These are phyloP conservation scores for Ia io DNA, from an alignment of 2,113 vertebrate species.

Conservation along the genomic window DNA sequence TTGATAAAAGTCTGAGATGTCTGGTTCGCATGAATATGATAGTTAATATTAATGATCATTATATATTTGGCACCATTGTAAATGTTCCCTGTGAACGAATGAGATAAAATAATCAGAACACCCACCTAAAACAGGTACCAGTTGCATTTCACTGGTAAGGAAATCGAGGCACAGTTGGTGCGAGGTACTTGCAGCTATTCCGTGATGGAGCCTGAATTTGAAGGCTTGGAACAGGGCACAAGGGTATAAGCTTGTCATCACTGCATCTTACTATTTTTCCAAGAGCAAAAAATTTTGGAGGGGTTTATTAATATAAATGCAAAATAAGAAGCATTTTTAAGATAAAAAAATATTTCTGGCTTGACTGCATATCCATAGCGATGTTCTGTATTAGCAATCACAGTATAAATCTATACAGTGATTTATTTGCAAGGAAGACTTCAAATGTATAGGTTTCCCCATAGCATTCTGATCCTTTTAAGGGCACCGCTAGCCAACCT, in stretches of 20 bases:
- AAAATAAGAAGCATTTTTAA: constrained; percentile 37
- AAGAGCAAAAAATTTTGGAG: background rate
- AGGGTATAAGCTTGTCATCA: background rate
- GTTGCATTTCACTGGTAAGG: background rate
- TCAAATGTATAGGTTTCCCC: constrained; percentile 4
- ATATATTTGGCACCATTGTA: background rate
- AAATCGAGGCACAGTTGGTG: background rate
- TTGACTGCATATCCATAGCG: background rate
- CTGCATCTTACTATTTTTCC: background rate
- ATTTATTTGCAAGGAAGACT: constrained; percentile 21
- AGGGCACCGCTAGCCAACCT: background rate
- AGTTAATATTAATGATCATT: background rate
- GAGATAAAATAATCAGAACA: background rate
- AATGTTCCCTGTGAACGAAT: background rate
- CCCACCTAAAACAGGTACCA: background rate
- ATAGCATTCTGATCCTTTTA: background rate
- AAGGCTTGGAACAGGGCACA: background rate
- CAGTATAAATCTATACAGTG: background rate
- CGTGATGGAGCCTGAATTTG: background rate
- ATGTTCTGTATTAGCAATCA: background rate
- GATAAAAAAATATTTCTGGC: background rate
- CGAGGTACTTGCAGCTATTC: background rate
- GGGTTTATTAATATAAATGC: background rate
- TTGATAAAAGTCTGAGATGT: background rate
- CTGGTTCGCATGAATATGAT: background rate